Conservation (phyloP, 2,113 vertebrate genomes). For the Mesembrinibis cayennensis region DNA sequence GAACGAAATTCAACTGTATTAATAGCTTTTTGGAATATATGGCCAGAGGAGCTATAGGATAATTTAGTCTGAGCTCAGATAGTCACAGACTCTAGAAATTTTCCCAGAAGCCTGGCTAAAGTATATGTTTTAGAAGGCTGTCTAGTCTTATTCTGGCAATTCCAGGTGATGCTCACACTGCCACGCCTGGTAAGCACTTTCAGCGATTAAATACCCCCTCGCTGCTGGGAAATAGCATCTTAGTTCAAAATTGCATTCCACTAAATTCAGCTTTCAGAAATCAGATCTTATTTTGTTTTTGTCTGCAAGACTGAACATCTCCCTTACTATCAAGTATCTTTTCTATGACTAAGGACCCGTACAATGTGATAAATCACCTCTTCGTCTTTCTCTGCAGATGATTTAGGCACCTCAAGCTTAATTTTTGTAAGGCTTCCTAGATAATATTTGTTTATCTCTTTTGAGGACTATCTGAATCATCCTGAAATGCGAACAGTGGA, state of each 20-base stretch:
- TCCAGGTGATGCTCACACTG: background rate
- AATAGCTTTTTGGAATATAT: background rate
- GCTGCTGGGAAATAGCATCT: background rate
- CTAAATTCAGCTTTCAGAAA: background rate
- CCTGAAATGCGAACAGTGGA: background rate
- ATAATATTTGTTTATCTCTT: background rate
- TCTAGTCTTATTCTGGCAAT: background rate
- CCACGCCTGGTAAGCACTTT: background rate
- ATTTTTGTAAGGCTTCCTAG: background rate
- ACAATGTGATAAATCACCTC: background rate
- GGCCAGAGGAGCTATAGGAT: no score
- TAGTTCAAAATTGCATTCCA: background rate
- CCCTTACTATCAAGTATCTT: background rate
- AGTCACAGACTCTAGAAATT: background rate
- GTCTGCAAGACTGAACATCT: background rate
- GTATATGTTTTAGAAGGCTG: background rate
- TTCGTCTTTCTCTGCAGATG: background rate
- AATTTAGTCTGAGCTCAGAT: background rate
- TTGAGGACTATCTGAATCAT: background rate
- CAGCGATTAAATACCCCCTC: background rate
- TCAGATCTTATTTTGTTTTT: background rate
- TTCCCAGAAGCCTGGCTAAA: background rate
- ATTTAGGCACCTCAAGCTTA: background rate
- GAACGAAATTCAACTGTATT: accelerated
- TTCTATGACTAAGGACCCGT: background rate